Percentiles rank a stretch among this genome's conserved stretches.
These are phyloP conservation scores for Epinephelus fuscoguttatus DNA, from an alignment of 2,113 vertebrate species.

Conservation along the genomic window DNA sequence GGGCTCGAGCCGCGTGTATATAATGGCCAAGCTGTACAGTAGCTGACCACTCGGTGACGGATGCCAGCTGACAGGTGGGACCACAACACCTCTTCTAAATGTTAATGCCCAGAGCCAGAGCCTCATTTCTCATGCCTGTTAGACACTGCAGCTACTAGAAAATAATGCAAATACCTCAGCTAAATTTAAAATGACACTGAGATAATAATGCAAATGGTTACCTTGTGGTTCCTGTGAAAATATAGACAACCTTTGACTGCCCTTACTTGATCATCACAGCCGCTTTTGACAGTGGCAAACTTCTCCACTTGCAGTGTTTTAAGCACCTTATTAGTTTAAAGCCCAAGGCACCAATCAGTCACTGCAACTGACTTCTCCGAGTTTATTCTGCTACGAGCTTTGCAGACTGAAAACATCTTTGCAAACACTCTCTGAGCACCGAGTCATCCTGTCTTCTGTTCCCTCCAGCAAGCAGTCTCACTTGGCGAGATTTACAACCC, in stretches of 20 bases:
- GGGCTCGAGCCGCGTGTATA: conserved; percentile 57
- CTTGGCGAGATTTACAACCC: conserved; percentile 50
- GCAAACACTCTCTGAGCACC: conserved; percentile 27
- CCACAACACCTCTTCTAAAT: conserved; percentile 47
- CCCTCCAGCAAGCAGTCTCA: not conserved
- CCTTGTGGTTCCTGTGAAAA: conserved; percentile 3
- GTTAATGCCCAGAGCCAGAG: conserved; percentile 20
- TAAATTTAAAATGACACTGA: not conserved
- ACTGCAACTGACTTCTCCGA: conserved; percentile 12
- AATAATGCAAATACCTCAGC: not conserved
- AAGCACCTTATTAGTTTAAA: conserved; percentile 31
- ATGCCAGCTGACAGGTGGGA: conserved; percentile 61
- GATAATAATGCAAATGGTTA: not conserved
- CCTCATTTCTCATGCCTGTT: conserved; percentile 31
- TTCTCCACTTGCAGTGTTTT: conserved; percentile 4
- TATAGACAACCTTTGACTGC: not conserved
- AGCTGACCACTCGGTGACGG: conserved; percentile 71
- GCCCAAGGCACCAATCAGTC: conserved; percentile 36
- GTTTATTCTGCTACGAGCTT: not conserved
- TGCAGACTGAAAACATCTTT: conserved; percentile 40
- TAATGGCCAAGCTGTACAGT: conserved; percentile 67
- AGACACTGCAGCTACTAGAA: not conserved
- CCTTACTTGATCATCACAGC: not conserved
- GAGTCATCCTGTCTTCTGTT: conserved; percentile 12
- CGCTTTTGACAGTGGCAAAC: not conserved